These are phyloP conservation scores for Limnephilus lunatus DNA, from an alignment of 2,888 invertebrate species.

Conservation along the genomic window DNA sequence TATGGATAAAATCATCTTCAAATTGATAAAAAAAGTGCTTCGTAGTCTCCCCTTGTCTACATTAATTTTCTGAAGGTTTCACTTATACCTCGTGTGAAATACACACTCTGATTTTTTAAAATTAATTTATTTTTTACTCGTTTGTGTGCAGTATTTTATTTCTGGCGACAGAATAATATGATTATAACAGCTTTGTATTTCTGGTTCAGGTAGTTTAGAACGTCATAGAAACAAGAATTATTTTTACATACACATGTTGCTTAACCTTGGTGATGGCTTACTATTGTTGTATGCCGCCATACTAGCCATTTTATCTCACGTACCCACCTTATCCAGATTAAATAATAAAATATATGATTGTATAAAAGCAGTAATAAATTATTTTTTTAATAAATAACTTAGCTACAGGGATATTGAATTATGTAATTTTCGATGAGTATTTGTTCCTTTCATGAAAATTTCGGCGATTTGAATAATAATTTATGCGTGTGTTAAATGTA, in stretches of 20 bases:
- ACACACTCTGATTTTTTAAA: too few relatives aligned
- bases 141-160: neutral
- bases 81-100: too few relatives aligned
- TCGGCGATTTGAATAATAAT: neutral
- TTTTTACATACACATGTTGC: neutral
- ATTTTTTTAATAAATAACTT: neutral
- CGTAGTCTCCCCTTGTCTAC: too few relatives aligned
- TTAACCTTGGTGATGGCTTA: neutral
- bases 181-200: neutral
- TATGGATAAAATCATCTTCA: too few relatives aligned
- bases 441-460: neutral
- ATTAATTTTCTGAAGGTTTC: too few relatives aligned
- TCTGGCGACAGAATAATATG: neutral
- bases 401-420: neutral
- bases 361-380: neutral
- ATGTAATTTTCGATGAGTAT: neutral
- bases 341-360: too few relatives aligned
- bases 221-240: neutral
- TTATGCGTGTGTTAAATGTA: neutral
- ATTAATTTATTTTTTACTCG: neutral
- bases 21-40: too few relatives aligned
- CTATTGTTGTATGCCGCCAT: neutral
- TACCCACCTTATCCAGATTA: neutral
- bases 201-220: neutral
- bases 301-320: neutral